Conservation (phyloP, 2,113 vertebrate species). For the Myocastor coypus region DNA sequence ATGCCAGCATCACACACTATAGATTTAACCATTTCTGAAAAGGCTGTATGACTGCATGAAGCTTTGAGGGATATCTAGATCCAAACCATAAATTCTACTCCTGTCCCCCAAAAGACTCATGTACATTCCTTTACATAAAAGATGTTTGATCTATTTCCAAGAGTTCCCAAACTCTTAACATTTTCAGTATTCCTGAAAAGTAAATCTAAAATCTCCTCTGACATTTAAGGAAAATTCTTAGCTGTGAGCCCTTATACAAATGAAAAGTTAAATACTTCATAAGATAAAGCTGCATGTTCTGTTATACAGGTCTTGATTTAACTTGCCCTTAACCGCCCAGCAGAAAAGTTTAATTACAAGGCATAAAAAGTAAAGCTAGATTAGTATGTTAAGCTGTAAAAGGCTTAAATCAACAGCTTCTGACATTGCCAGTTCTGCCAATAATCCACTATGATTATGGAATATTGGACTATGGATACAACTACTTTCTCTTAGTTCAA, state of each 20-base stretch:
- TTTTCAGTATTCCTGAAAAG: background rate
- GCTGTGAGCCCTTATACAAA: background rate
- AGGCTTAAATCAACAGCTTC: too few relatives aligned
- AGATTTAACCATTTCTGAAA: background rate
- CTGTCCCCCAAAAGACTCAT: background rate
- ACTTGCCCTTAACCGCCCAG: too few relatives aligned
- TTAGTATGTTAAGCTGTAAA: too few relatives aligned
- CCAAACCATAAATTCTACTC: background rate
- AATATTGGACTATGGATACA: too few relatives aligned
- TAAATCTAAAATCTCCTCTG: background rate
- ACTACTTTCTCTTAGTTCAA: too few relatives aligned
- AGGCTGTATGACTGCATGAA: background rate
- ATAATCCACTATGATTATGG: too few relatives aligned
- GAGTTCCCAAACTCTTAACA: background rate
- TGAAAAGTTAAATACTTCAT: background rate
- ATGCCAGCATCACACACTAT: background rate
- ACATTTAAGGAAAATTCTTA: background rate
- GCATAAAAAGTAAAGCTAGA: too few relatives aligned
- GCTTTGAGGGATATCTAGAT: background rate
- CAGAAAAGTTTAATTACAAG: too few relatives aligned
- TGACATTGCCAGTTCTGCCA: too few relatives aligned
- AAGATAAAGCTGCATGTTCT: background rate
- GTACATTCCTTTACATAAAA: background rate
- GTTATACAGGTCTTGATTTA: too few relatives aligned
- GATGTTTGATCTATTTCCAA: background rate